phyloP scores from a whole-genome alignment of 53 echinoderm and acorn worm species.

The Antedon mediterranea region DNA sequence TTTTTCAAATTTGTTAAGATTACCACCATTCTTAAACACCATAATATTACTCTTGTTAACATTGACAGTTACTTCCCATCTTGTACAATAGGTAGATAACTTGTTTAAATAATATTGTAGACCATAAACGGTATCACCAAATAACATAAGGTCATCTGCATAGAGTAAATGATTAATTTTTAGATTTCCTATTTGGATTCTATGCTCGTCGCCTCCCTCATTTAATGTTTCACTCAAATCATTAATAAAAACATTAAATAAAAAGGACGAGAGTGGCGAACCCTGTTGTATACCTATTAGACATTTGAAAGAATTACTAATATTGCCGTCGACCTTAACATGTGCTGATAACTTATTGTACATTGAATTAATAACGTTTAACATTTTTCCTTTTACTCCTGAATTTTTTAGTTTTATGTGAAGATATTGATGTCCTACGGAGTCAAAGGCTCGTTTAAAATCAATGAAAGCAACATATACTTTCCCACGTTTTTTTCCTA shows the following conservation, averaged over 20 bases:
- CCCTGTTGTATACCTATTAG: not conserved
- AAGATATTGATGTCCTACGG: not conserved
- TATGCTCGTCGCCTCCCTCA: not conserved
- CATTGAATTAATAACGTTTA: not conserved
- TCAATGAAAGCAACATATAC: not conserved
- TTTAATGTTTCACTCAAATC: not conserved
- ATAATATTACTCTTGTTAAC: not conserved
- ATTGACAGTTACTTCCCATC: not conserved
- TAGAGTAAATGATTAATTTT: not conserved
- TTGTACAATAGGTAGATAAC: not conserved
- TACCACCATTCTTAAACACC: not conserved
- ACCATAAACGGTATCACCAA: not conserved
- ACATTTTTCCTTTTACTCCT: not conserved
- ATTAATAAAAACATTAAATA: not conserved
- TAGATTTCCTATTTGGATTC: not conserved
- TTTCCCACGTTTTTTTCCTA: not conserved
- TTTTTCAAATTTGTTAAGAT: not conserved
- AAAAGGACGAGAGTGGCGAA: not conserved
- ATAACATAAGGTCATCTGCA: not conserved
- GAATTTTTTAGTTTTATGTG: not conserved
- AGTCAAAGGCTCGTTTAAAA: not conserved
- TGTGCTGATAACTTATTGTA: not conserved
- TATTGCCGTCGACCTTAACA: not conserved
- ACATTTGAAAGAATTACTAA: not conserved
- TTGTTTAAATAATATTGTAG: not conserved